Percentiles rank a stretch among this genome's conserved stretches.
Evolutionary conservation across 2,113 vertebrate genomes (phyloP).

Genomic region (Coracopsis vasa): DNA sequence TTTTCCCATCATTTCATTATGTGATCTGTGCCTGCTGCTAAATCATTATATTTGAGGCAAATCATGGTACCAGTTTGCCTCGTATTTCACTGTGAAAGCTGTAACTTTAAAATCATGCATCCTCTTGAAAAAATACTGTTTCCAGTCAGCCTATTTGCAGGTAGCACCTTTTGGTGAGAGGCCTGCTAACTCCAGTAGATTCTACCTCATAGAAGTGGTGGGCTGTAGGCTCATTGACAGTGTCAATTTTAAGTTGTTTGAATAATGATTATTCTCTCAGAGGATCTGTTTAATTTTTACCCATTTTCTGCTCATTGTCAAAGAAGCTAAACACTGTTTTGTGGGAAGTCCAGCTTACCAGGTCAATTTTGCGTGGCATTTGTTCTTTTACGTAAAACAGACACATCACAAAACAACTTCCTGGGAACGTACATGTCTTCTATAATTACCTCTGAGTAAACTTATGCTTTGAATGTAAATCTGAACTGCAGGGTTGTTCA

Average conservation of each 20-base stretch:
- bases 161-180: background rate
- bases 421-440: background rate
- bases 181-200: background rate
- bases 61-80: background rate
- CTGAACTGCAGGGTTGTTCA: background rate
- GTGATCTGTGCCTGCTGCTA: background rate
- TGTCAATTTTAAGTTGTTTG: background rate
- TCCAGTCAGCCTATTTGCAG: background rate
- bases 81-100: background rate
- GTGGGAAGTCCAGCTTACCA: background rate
- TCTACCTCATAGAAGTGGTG: background rate
- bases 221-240: background rate
- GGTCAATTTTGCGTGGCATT: background rate
- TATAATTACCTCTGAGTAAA: background rate
- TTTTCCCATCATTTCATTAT: background rate
- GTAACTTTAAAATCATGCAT: background rate
- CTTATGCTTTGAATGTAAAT: background rate
- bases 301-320: background rate
- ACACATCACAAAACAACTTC: background rate
- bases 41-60: background rate
- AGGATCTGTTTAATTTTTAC: background rate
- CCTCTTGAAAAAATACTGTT: background rate
- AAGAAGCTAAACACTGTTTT: background rate
- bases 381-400: background rate
- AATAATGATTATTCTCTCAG: background rate